phyloP scores from a whole-genome alignment of 2,113 vertebrate genomes.

The Copsychus sechellarum region DNA sequence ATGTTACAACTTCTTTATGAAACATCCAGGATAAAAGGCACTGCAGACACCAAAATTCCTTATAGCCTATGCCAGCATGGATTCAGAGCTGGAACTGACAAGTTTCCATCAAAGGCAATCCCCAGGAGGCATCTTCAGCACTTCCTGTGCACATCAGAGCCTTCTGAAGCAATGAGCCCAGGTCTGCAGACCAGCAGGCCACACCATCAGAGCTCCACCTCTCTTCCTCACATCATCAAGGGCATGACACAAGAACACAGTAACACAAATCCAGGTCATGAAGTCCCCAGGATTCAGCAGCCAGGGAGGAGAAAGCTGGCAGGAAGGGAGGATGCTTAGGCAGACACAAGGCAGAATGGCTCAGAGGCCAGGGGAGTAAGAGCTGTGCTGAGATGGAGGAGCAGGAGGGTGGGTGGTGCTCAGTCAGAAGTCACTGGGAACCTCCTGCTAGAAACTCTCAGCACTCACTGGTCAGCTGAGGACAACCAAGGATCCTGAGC shows the following conservation, averaged over 20 bases:
- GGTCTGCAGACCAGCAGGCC: not conserved
- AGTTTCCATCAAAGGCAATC: not conserved
- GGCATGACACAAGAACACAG: not conserved
- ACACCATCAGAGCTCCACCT: not conserved
- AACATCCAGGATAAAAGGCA: not conserved
- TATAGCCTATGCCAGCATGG: accelerated
- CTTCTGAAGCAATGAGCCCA: not conserved
- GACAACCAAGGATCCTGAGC: not conserved
- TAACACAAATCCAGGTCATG: not conserved
- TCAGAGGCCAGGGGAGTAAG: not conserved
- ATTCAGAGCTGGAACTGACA: not conserved
- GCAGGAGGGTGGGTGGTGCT: not conserved
- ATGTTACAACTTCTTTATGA: not conserved
- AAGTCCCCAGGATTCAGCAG: not conserved
- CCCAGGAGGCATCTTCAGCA: not conserved
- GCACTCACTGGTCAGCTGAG: not conserved
- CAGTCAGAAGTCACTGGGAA: not conserved
- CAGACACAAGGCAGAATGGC: not conserved
- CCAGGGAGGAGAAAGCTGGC: not conserved
- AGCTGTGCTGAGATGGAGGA: not conserved
- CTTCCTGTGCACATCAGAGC: not conserved
- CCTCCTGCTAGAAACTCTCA: accelerated
- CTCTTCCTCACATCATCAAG: not conserved
- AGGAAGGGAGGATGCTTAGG: not conserved
- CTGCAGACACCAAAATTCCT: not conserved